A percentile compares a stretch with the other conserved stretches of the same genome.
These are phyloP conservation scores for Steinernema scapterisci DNA, from an alignment of 2,888 invertebrate species.

Conservation along the genomic window DNA sequence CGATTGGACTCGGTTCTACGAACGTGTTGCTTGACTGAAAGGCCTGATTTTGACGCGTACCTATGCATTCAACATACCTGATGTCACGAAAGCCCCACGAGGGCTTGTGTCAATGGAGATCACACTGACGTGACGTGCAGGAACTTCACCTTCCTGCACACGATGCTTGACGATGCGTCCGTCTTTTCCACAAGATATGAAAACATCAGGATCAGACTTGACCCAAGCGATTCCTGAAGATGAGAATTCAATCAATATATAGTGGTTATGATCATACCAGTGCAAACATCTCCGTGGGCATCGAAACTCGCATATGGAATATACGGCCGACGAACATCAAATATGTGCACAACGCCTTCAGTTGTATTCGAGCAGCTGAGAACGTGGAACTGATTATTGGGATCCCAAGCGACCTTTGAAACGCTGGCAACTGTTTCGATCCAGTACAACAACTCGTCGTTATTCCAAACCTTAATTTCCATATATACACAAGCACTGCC, in stretches of 20 bases:
- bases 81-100: not conserved
- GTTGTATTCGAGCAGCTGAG: not conserved
- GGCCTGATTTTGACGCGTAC: not conserved
- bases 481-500: not conserved
- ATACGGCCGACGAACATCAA: not conserved
- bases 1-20: too few species aligned
- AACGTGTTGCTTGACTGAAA: constrained; percentile 22
- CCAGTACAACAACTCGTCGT: constrained; percentile 11
- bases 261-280: not conserved
- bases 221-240: not conserved
- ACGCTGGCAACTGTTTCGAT: constrained; percentile 1
- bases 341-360: constrained; percentile 3
- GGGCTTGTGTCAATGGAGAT: not conserved
- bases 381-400: not conserved
- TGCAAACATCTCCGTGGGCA: not conserved
- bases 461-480: not conserved
- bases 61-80: not conserved
- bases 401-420: constrained; percentile 3
- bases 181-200: constrained; percentile 14
- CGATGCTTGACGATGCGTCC: not conserved
- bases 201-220: not conserved
- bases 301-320: constrained; percentile 8
- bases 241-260: too few species aligned
- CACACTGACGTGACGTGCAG: not conserved
- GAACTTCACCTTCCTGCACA: not conserved